Conservation (phyloP, 2,113 vertebrate species). For the Lagopus muta region DNA sequence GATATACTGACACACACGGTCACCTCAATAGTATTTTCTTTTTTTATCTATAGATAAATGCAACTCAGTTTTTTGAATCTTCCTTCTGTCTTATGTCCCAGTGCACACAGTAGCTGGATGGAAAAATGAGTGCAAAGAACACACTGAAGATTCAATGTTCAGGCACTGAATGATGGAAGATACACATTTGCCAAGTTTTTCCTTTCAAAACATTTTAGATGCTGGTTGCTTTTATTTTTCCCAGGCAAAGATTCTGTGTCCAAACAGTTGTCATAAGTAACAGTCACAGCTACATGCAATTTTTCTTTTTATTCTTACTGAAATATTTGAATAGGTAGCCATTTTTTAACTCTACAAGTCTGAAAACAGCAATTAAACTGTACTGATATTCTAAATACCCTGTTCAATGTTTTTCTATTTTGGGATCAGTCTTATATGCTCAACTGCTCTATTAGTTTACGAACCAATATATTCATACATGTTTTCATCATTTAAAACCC, state of each 20-base stretch:
- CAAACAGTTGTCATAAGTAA: not conserved
- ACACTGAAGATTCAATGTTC: not conserved
- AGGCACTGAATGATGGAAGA: not conserved
- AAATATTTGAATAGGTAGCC: not conserved
- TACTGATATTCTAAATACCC: not conserved
- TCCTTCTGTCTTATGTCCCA: not conserved
- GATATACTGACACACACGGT: conserved; percentile 46
- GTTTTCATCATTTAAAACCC: not conserved
- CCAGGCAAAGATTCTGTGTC: not conserved
- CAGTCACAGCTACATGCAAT: not conserved
- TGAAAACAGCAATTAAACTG: conserved; percentile 12
- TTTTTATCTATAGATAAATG: conserved; percentile 50
- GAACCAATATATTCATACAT: not conserved
- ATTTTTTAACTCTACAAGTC: not conserved
- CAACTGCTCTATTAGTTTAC: not conserved
- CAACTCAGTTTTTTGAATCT: conserved; percentile 5
- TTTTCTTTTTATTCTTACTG: not conserved
- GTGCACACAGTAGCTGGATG: not conserved
- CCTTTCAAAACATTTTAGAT: not conserved
- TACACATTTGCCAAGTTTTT: not conserved
- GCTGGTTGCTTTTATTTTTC: fast-evolving
- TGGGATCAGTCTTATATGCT: not conserved
- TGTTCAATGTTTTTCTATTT: not conserved
- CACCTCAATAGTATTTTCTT: conserved; percentile 22
- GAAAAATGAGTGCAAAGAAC: not conserved